Conservation (phyloP, 2,113 vertebrate species). For the Stictonetta naevosa region DNA sequence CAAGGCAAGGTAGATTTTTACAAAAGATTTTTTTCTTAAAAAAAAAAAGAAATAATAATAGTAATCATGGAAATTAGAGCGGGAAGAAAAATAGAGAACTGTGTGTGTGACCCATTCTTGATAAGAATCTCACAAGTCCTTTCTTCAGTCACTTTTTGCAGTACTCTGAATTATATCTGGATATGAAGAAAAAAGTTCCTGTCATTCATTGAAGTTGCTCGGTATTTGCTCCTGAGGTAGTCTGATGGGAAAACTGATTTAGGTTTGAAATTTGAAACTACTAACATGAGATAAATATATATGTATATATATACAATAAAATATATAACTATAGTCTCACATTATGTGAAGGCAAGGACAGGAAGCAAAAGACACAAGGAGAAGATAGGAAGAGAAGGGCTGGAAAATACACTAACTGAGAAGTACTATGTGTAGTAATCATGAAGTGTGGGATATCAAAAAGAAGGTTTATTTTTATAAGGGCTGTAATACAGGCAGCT, state of each 20-base stretch:
- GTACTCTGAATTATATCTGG: background rate
- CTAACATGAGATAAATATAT: background rate
- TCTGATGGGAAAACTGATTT: background rate
- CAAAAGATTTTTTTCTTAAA: background rate
- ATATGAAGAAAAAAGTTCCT: background rate
- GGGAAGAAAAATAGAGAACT: background rate
- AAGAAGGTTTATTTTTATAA: background rate
- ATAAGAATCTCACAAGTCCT: background rate
- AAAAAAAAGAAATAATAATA: background rate
- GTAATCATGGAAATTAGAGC: background rate
- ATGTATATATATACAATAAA: background rate
- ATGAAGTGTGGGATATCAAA: rapidly evolving
- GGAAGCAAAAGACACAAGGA: background rate
- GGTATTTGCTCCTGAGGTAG: background rate
- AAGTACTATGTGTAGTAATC: background rate
- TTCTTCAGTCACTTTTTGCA: background rate
- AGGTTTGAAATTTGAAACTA: background rate
- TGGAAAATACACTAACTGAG: background rate
- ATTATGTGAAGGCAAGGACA: background rate
- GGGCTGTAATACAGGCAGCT: background rate
- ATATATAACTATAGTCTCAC: background rate
- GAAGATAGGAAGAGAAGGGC: background rate
- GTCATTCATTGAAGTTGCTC: background rate
- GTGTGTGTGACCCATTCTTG: background rate
- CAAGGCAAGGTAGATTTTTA: background rate